phyloP scores from a whole-genome alignment of 2,113 vertebrate species.

The Calonectris borealis region DNA sequence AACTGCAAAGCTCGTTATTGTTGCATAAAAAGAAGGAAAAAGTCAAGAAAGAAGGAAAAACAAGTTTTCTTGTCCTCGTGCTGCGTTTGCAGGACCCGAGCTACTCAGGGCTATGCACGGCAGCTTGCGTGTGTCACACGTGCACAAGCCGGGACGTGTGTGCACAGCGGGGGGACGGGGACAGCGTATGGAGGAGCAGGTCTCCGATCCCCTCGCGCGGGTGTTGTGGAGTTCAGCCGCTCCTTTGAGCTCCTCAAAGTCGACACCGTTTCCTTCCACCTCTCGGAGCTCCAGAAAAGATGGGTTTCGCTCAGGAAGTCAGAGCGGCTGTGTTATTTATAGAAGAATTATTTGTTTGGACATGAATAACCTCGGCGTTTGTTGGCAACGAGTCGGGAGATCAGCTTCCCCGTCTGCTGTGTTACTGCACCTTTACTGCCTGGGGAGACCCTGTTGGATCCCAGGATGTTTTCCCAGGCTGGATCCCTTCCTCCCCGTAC shows the following conservation, averaged over 20 bases:
- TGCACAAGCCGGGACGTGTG: accelerated
- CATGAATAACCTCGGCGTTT: not conserved
- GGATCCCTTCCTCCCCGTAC: not conserved
- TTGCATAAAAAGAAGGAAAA: not conserved
- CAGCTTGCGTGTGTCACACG: accelerated
- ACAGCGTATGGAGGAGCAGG: accelerated
- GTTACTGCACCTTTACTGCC: not conserved
- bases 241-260: not conserved
- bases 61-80: not conserved
- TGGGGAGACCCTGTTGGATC: not conserved
- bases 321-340: constrained; percentile 24
- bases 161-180: accelerated
- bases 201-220: not conserved
- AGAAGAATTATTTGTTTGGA: constrained; percentile 53
- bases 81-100: not conserved
- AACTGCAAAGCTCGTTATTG: not conserved
- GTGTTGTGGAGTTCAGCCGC: not conserved
- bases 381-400: not conserved
- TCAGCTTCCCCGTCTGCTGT: not conserved
- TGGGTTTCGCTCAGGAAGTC: constrained; percentile 12
- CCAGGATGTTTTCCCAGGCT: not conserved
- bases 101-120: not conserved
- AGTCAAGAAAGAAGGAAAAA: not conserved
- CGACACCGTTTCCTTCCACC: not conserved
- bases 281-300: constrained; percentile 10